phyloP scores from a whole-genome alignment of 2,797 vertebrate species.

The Micromesistius poutassou region DNA sequence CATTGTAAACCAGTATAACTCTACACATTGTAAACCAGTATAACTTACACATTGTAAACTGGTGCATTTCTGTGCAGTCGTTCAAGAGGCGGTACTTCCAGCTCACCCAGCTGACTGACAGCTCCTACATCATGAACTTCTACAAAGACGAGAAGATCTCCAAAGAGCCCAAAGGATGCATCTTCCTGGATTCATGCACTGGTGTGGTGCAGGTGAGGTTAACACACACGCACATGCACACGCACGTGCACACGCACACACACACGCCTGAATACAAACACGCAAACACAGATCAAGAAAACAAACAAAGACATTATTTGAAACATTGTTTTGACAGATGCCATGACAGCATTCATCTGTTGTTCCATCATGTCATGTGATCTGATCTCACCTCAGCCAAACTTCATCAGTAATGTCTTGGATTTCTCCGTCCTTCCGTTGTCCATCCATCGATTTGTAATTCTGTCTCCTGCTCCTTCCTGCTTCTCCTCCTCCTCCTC shows the following conservation, averaged over 20 bases:
- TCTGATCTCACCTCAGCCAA: neutral
- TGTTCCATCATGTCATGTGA: neutral
- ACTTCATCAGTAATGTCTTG: neutral
- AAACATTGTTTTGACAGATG: neutral
- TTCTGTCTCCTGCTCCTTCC: neutral
- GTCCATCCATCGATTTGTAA: neutral
- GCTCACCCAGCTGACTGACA: constrained; percentile 94
- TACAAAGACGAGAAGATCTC: constrained; percentile 99
- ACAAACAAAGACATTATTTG: neutral
- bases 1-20: too few species aligned
- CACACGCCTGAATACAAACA: neutral
- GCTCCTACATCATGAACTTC: constrained; percentile 99
- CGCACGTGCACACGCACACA: too few species aligned
- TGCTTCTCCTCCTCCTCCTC: constrained; percentile 6
- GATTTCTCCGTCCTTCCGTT: neutral
- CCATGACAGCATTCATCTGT: neutral
- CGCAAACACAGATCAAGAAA: neutral
- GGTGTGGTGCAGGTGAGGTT: constrained; percentile 89
- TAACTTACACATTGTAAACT: too few species aligned
- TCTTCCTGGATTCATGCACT: constrained; percentile 97
- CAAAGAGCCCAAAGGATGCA: constrained; percentile 98
- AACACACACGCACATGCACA: neutral
- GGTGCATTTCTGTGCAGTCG: constrained; percentile 72
- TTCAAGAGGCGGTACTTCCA: constrained; percentile 98
- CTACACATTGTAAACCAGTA: too few species aligned